Evolutionary conservation across 2,888 invertebrate species (phyloP), one percentile per base, ranked within the genome.

Genomic region (Drosophila algonquin): DNA sequence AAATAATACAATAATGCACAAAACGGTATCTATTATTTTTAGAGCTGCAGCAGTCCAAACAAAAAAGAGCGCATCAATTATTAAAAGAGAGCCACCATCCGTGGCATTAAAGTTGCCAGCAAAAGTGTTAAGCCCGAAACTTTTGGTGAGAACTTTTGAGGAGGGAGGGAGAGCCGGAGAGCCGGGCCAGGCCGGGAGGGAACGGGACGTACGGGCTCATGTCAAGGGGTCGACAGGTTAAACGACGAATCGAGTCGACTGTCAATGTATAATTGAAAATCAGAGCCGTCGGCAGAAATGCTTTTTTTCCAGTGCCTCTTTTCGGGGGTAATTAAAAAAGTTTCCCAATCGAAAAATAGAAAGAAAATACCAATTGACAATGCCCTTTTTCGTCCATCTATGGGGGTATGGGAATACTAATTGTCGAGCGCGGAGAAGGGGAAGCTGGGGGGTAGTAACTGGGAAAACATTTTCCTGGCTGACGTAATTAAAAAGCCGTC

Each of bases 401-500:
- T 35, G 4, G 35, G 12, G 35, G 35, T 1, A 14, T 58, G 62
- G 40, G n/a, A n/a, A n/a, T 1, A 40, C 68, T 74, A 74, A 74
- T 73, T 74, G 73, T 63, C 52, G 60, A 54, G 51, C 50, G 45
- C 69, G 57, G 59, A 57, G 14, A n/a, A 2, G 6, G 7, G 12
- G 14, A 6, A 53, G 67, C 30, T 57, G 7, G 67, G 21, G 21
- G 21, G 21, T 21, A 21, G 21, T 21, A 3, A 3, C 30, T 57
- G 7, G 64, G 18, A 21, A 44, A 48, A 50, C 77, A 65, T 50
- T 67, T 76, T 68, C 72, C 85, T 65, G 63, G 70, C 70, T 84
- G 87, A 84, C 80, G 83, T 84, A 84, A 87, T 84, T 84, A 84
- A 84, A 84, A 87, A 80, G 87, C 81, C 83, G 83, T 84, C 83